Evolutionary conservation across 2,888 invertebrate species (phyloP).

Genomic region (Agonum fuliginosum): DNA sequence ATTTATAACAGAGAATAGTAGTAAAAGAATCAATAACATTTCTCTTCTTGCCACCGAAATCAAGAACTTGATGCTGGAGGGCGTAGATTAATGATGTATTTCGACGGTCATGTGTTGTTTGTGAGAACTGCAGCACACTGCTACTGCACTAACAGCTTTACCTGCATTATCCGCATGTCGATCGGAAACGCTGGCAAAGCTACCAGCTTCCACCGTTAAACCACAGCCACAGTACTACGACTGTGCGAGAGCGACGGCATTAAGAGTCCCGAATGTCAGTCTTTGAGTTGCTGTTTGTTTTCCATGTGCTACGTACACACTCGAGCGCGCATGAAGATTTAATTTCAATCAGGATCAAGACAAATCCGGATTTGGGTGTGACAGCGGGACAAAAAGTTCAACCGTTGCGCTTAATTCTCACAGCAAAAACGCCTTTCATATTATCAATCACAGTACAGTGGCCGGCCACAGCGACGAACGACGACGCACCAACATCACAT

Average conservation of each 20-base stretch:
- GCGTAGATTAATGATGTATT: no score
- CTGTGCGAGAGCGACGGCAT: conserved; percentile 1
- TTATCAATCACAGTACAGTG: conserved; percentile 41
- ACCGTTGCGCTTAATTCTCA: conserved; percentile 47
- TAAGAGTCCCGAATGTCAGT: conserved; percentile 37
- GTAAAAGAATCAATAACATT: no score
- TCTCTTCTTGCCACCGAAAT: no score
- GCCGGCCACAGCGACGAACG: not conserved
- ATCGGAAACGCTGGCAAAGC: not conserved
- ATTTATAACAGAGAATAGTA: no score
- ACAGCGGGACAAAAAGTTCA: conserved; percentile 42
- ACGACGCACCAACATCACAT: not conserved
- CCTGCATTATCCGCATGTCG: conserved; percentile 13
- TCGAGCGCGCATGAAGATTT: conserved; percentile 46
- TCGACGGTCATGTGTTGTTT: no score
- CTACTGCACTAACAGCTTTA: not conserved
- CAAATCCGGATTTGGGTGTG: conserved; percentile 54
- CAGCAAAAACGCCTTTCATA: conserved; percentile 45
- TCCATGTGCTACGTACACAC: conserved; percentile 44
- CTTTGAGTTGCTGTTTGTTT: conserved; percentile 48
- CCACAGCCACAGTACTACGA: not conserved
- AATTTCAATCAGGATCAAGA: conserved; percentile 55
- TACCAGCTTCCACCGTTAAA: not conserved
- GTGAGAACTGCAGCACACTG: not conserved
- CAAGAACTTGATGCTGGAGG: no score